Conservation (phyloP, 2,797 vertebrate genomes). For the Acestrorhynchus altus region DNA sequence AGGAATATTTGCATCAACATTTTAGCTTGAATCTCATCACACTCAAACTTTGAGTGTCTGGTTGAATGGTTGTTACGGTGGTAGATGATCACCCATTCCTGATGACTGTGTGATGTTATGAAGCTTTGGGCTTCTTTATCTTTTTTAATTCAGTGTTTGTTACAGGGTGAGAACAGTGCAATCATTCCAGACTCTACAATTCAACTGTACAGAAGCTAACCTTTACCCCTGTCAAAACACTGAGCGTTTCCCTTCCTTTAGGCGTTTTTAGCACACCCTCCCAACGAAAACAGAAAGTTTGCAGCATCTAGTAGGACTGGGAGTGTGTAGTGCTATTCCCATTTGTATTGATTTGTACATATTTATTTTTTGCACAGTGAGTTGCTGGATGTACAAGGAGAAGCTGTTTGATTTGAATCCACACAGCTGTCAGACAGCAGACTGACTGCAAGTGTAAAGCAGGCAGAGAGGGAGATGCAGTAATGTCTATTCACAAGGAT, state of each 20-base stretch:
- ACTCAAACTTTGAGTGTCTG: no score
- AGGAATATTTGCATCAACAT: no score
- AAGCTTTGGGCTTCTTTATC: no score
- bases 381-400: slow-evolving; percentile 11
- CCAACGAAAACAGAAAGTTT: slow-evolving; percentile 2
- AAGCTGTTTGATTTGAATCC: slow-evolving; percentile 24
- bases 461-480: slow-evolving; percentile 35
- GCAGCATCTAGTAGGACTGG: not conserved
- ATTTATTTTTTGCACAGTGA: slow-evolving; percentile 17
- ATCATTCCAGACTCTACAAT: not conserved
- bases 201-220: not conserved
- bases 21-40: no score
- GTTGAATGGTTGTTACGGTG: no score
- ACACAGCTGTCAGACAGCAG: slow-evolving; percentile 34
- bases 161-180: not conserved
- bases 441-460: slow-evolving; percentile 15
- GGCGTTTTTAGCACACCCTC: not conserved
- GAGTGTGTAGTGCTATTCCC: not conserved
- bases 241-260: not conserved
- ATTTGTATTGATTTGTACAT: slow-evolving; percentile 19
- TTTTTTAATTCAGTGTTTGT: no score
- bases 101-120: no score
- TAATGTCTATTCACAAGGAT: slow-evolving; percentile 37
- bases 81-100: no score
- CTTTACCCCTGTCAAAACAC: slow-evolving; percentile 3